Conservation (phyloP, 2,888 invertebrate genomes). For the Oligia fasciuncula region DNA sequence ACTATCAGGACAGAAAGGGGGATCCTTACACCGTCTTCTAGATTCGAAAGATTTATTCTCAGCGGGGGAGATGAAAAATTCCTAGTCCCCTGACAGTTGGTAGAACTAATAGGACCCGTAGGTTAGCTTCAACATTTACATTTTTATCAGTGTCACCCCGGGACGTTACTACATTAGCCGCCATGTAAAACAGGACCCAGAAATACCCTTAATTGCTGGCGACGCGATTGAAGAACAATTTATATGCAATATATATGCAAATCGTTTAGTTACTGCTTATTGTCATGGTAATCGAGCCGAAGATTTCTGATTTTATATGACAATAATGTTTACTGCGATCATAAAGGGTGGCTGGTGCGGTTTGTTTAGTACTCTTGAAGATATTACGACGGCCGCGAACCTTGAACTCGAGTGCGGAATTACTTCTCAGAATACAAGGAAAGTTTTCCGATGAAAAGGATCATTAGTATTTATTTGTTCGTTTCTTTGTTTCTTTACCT, state of each 20-base stretch:
- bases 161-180: conserved; percentile 73
- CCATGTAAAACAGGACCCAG: conserved; percentile 78
- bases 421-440: conserved; percentile 27
- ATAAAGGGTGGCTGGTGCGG: conserved; percentile 57
- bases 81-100: conserved; percentile 71
- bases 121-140: conserved; percentile 77
- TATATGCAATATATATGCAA: conserved; percentile 86
- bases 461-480: conserved; percentile 33
- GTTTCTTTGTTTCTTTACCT: conserved; percentile 1
- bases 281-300: conserved; percentile 69
- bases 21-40: conserved; percentile 65
- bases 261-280: conserved; percentile 74
- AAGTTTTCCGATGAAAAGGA: conserved; percentile 25
- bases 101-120: conserved; percentile 72
- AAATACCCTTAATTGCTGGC: conserved; percentile 80
- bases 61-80: conserved; percentile 77
- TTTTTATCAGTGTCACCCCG: conserved; percentile 76
- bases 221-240: conserved; percentile 76
- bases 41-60: conserved; percentile 82
- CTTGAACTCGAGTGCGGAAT: conserved; percentile 46
- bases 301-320: conserved; percentile 59
- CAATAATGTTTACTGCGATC: conserved; percentile 58
- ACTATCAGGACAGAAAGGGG: conserved; percentile 66
- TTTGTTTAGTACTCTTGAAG: conserved; percentile 53
- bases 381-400: conserved; percentile 46